These are phyloP conservation scores for Hybos culiciformis DNA, from an alignment of 2,888 invertebrate genomes.

Conservation along the genomic window DNA sequence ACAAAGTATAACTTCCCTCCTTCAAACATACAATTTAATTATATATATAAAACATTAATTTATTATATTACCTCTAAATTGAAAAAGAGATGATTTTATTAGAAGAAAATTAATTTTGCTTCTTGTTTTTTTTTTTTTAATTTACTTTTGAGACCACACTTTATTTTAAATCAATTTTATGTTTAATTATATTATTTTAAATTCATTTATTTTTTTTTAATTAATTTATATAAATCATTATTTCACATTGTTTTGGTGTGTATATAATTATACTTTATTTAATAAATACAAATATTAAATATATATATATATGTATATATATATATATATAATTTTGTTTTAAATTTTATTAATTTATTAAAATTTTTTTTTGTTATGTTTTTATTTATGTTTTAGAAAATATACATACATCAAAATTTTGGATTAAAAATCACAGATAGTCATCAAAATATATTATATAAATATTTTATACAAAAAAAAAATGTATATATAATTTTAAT, in stretches of 20 bases:
- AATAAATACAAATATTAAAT: not conserved
- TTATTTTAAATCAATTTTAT: no score
- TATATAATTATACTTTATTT: not conserved
- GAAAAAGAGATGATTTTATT: no score
- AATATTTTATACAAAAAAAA: not conserved
- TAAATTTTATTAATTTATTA: conserved; percentile 11
- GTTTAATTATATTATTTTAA: no score
- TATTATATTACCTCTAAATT: no score
- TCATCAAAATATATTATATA: conserved; percentile 14
- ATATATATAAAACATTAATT: no score
- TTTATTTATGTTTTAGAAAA: conserved; percentile 29
- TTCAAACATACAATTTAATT: no score
- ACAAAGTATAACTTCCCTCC: no score
- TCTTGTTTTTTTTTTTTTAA: no score
- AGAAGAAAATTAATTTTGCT: no score
- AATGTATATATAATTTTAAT: conserved; percentile 3
- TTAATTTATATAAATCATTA: not conserved
- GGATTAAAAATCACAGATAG: conserved; percentile 40
- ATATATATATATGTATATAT: not conserved
- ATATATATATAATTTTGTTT: not conserved
- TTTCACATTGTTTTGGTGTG: not conserved
- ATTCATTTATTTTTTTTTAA: no score
- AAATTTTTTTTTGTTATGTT: conserved; percentile 15
- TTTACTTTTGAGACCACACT: no score
- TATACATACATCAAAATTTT: conserved; percentile 39